These are phyloP conservation scores for Sturnira hondurensis DNA, from an alignment of 2,113 vertebrate species.

Conservation along the genomic window DNA sequence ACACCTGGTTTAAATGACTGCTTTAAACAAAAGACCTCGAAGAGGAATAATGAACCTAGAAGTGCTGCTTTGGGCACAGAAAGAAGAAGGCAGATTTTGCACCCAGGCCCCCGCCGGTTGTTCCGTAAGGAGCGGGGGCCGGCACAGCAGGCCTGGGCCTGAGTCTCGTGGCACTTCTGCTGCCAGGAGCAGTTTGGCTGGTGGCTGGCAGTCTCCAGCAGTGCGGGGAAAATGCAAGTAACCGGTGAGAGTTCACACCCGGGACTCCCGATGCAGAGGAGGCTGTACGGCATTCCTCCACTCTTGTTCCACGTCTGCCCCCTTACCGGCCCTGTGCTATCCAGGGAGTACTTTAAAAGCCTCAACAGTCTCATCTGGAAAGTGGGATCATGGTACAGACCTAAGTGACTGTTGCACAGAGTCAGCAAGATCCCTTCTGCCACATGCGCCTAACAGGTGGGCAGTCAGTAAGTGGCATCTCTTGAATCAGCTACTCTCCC, in stretches of 20 bases:
- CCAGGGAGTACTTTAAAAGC: background rate
- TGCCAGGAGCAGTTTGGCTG: accelerated
- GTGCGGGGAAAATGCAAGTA: background rate
- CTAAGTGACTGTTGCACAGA: background rate
- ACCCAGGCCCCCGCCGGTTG: too few species aligned
- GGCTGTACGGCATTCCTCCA: background rate
- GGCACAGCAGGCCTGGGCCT: too few species aligned
- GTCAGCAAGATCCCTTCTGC: background rate
- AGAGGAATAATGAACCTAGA: background rate
- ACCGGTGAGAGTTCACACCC: background rate
- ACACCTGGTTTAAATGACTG: background rate
- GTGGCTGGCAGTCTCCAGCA: background rate
- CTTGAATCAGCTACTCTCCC: background rate
- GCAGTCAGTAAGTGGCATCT: background rate
- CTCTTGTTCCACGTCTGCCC: background rate
- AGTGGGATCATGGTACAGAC: background rate
- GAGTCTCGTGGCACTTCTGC: accelerated
- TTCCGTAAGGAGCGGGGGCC: background rate
- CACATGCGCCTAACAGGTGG: background rate
- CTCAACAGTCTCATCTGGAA: background rate
- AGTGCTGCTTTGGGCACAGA: background rate
- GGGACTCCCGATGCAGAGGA: accelerated
- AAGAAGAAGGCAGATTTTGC: background rate
- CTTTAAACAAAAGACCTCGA: background rate
- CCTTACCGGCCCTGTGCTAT: background rate